Conservation (phyloP, 2,888 invertebrate genomes). For the Xestoiulus laeticollis region DNA sequence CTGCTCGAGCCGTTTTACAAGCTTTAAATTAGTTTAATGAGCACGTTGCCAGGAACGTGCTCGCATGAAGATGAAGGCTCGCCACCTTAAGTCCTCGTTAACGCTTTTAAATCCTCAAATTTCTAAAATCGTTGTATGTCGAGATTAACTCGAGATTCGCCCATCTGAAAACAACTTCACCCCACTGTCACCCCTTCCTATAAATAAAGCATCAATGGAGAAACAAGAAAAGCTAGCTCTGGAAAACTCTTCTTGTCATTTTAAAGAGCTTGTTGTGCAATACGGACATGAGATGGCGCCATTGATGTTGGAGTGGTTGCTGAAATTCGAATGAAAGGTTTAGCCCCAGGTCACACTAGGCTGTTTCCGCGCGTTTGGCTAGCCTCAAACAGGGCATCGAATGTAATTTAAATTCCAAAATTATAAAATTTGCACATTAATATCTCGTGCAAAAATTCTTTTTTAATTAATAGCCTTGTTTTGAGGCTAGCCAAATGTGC, state of each 20-base stretch:
- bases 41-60: conserved; percentile 43
- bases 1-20: not conserved
- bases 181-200: not conserved
- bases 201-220: not conserved
- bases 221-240: not conserved
- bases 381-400: too few relatives aligned
- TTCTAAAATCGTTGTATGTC: conserved; percentile 11
- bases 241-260: not conserved
- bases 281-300: not conserved
- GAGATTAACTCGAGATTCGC: conserved; percentile 15
- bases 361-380: too few relatives aligned
- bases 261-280: not conserved
- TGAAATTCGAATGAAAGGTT: too few relatives aligned
- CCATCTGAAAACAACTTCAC: not conserved
- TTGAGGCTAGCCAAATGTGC: too few relatives aligned
- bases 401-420: too few relatives aligned
- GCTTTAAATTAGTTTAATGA: conserved; percentile 43
- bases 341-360: too few relatives aligned
- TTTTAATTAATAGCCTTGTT: too few relatives aligned
- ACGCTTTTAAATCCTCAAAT: conserved; percentile 39
- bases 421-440: too few relatives aligned
- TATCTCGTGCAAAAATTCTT: too few relatives aligned
- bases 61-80: conserved; percentile 39
- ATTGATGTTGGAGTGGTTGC: not conserved
- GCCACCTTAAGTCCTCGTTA: conserved; percentile 36